Evolutionary conservation across 2,888 invertebrate species (phyloP).

Genomic region (Metalampra italica): DNA sequence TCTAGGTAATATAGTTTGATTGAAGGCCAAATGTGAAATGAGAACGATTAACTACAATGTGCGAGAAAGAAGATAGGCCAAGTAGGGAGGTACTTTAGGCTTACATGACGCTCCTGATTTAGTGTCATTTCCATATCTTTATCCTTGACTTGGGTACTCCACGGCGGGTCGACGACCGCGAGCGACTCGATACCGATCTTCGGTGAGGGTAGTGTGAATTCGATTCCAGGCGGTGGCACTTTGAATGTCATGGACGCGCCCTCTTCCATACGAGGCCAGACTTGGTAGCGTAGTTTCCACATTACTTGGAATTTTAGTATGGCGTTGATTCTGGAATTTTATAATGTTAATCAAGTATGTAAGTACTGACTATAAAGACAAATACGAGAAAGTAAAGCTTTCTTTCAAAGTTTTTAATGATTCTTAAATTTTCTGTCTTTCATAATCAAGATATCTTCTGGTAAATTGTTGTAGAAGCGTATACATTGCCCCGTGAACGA

Average conservation of each 20-base stretch:
- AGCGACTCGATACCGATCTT: slow-evolving; percentile 97
- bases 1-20: too few relatives aligned
- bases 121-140: slow-evolving; percentile 99
- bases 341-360: slow-evolving; percentile 56
- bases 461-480: too few relatives aligned
- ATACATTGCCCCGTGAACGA: too few relatives aligned
- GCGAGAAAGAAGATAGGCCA: background rate
- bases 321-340: slow-evolving; percentile 61
- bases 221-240: slow-evolving; percentile 99
- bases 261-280: slow-evolving; percentile 99
- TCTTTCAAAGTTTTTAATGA: too few relatives aligned
- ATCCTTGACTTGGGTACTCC: slow-evolving; percentile 98
- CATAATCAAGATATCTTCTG: too few relatives aligned
- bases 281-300: slow-evolving; percentile 98
- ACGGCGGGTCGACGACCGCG: slow-evolving; percentile 98
- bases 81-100: slow-evolving; percentile 28
- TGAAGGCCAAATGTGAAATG: too few relatives aligned
- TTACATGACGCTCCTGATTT: slow-evolving; percentile 97
- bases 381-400: too few relatives aligned
- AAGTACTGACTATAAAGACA: too few relatives aligned
- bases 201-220: slow-evolving; percentile 98
- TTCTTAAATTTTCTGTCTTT: too few relatives aligned
- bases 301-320: slow-evolving; percentile 90
- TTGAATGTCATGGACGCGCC: slow-evolving; percentile 97
- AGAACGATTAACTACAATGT: background rate